Conservation (phyloP, 2,113 vertebrate species). For the Micronycteris hirsuta region DNA sequence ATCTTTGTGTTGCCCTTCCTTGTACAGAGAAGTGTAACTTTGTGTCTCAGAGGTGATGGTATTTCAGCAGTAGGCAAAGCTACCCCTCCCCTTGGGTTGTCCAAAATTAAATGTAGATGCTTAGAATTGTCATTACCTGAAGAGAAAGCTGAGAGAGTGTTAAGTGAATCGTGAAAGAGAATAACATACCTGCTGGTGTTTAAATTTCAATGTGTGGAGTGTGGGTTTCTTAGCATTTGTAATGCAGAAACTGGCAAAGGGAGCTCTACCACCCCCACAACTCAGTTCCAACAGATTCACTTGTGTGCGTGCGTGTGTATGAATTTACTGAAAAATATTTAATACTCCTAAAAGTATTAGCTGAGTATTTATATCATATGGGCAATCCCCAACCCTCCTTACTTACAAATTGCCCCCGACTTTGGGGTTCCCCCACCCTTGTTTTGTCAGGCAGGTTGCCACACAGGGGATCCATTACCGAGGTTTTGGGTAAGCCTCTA, state of each 20-base stretch:
- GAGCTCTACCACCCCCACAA: background rate
- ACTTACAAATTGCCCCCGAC: background rate
- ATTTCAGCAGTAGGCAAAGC: background rate
- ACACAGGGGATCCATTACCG: rapidly evolving
- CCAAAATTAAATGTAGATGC: background rate
- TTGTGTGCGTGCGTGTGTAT: background rate
- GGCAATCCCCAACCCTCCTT: background rate
- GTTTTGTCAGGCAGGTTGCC: background rate
- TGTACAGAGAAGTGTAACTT: background rate
- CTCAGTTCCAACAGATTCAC: background rate
- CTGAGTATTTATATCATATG: background rate
- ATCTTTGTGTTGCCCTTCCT: background rate
- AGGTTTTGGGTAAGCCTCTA: background rate
- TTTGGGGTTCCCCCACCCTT: background rate
- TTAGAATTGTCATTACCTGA: background rate
- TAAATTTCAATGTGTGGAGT: background rate
- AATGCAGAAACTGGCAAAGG: conserved; percentile 15
- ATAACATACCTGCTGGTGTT: background rate
- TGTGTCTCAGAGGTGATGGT: background rate
- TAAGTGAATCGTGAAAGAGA: background rate
- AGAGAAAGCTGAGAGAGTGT: background rate
- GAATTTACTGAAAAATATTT: background rate
- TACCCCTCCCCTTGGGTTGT: background rate
- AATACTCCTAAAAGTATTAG: background rate
- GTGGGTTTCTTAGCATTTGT: conserved; percentile 13